Conservation (phyloP, 1,140 invertebrate species). For the Drosophila triauraria region DNA sequence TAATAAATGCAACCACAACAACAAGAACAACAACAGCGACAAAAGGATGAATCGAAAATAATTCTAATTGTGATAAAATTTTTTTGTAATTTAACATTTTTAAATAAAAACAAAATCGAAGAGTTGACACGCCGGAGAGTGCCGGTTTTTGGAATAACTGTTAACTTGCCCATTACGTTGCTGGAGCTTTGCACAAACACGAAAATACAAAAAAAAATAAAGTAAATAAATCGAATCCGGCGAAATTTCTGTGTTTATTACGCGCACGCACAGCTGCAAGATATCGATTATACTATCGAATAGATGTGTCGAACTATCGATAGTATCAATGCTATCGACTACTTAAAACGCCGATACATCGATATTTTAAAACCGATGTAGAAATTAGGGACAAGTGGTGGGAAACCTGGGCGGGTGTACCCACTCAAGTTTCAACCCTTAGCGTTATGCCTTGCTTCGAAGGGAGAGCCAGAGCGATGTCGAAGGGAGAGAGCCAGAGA, state of each 20-base stretch:
- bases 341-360: too few species aligned
- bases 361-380: too few species aligned
- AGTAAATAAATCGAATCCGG: neutral
- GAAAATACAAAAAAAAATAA: conserved; percentile 1
- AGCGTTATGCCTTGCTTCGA: too few species aligned
- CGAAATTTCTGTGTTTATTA: conserved; percentile 19
- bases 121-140: neutral
- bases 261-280: conserved; percentile 9
- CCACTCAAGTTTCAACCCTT: too few species aligned
- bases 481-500: too few species aligned
- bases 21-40: conserved; percentile 28
- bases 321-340: too few species aligned
- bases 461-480: too few species aligned
- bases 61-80: conserved; percentile 82
- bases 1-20: conserved; percentile 61
- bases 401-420: too few species aligned
- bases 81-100: conserved; percentile 82
- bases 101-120: conserved; percentile 67
- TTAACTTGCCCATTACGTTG: conserved; percentile 11
- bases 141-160: too few species aligned
- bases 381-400: too few species aligned
- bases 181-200: neutral
- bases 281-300: neutral
- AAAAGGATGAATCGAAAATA: conserved; percentile 66
- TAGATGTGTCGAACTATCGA: too few species aligned